A percentile compares a stretch with the other conserved stretches of the same genome.
Evolutionary conservation across 1,140 invertebrate genomes (phyloP).

Genomic region (Heterodera carotae): DNA sequence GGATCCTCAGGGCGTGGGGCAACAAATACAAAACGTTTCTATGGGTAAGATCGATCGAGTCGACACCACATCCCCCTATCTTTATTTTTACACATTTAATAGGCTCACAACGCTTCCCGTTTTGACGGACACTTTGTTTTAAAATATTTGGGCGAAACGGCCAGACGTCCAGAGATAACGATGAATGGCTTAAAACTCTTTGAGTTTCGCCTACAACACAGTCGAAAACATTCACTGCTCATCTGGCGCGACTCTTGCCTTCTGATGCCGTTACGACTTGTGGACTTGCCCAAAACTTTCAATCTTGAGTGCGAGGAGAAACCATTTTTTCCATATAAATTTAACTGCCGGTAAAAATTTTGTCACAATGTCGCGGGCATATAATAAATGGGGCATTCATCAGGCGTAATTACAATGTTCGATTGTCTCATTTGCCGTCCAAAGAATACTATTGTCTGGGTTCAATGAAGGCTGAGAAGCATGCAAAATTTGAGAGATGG

Average conservation of each 20-base stretch:
- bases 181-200: neutral
- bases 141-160: conserved; percentile 4
- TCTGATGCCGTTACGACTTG: neutral
- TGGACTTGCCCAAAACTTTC: neutral
- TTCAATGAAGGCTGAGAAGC: neutral
- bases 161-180: neutral
- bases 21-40: neutral
- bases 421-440: neutral
- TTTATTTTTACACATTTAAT: no score
- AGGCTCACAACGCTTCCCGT: neutral
- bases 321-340: neutral
- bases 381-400: no score
- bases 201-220: no score
- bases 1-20: neutral
- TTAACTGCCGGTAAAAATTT: neutral
- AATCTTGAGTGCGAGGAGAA: neutral
- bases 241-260: conserved; percentile 1
- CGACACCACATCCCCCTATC: no score
- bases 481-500: neutral
- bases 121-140: neutral
- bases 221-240: neutral
- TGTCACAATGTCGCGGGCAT: no score
- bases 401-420: neutral
- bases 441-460: neutral
- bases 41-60: no score